Evolutionary conservation across 2,888 invertebrate species (phyloP).

Genomic region (Siphonodentalium dalli): DNA sequence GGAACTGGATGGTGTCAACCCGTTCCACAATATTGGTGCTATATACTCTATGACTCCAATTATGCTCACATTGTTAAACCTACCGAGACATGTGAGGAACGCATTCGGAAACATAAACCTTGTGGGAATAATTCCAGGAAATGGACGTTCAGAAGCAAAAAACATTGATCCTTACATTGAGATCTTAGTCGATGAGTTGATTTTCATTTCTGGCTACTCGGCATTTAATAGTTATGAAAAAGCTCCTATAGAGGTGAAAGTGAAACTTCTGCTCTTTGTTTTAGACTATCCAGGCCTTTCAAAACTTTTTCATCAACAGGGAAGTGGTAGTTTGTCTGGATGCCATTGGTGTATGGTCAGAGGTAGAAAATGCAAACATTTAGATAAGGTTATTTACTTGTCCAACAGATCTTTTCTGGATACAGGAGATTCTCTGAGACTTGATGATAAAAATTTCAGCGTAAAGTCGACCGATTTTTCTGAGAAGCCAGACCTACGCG

Average conservation of each 20-base stretch:
- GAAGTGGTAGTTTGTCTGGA: slow-evolving; percentile 3
- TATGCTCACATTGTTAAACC: slow-evolving; percentile 11
- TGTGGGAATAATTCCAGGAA: slow-evolving; percentile 7
- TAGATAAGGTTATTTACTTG: slow-evolving; percentile 3
- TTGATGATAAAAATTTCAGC: neutral
- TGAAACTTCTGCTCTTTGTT: slow-evolving; percentile 3
- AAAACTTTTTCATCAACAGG: slow-evolving; percentile 6
- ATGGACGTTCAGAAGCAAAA: neutral
- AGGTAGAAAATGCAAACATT: slow-evolving; percentile 1
- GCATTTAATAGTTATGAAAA: neutral
- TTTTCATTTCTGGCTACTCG: slow-evolving; percentile 1
- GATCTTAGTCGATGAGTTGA: slow-evolving; percentile 9
- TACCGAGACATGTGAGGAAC: slow-evolving; percentile 12
- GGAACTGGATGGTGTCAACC: slow-evolving; percentile 13
- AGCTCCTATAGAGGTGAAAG: slow-evolving; percentile 6
- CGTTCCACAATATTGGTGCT: slow-evolving; percentile 12
- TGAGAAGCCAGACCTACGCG: neutral
- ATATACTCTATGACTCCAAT: slow-evolving; percentile 18
- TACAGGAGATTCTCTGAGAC: neutral
- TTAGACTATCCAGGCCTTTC: slow-evolving; percentile 2
- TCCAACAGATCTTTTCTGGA: neutral
- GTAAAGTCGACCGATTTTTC: neutral
- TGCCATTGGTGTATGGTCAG: slow-evolving; percentile 4
- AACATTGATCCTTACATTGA: slow-evolving; percentile 1
- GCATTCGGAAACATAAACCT: slow-evolving; percentile 6